These are phyloP conservation scores for Gorsachius goisagi DNA, from an alignment of 2,113 vertebrate genomes.

Conservation along the genomic window DNA sequence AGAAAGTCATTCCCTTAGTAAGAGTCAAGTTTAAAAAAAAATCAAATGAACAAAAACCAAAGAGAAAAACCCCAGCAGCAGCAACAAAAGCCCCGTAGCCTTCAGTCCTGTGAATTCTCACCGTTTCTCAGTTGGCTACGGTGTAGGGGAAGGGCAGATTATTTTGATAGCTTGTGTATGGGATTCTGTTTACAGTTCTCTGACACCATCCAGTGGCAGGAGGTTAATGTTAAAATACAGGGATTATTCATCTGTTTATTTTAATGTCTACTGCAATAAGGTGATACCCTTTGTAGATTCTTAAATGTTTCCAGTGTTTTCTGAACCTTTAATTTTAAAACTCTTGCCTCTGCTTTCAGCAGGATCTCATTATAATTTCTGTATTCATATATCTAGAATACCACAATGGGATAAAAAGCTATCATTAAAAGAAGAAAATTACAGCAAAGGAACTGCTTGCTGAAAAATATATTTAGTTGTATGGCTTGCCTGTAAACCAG, in stretches of 20 bases:
- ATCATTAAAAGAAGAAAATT: neutral
- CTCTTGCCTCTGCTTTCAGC: neutral
- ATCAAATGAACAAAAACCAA: neutral
- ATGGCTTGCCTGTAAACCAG: neutral
- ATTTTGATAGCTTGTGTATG: neutral
- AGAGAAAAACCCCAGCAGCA: neutral
- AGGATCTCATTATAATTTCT: neutral
- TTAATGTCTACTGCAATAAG: neutral
- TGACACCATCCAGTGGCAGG: constrained; percentile 95
- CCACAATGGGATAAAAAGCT: neutral
- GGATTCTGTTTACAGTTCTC: constrained; percentile 83
- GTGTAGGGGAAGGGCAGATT: neutral
- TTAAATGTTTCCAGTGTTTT: neutral
- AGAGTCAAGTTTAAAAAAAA: neutral
- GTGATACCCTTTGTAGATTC: neutral
- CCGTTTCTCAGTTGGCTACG: neutral
- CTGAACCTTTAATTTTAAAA: neutral
- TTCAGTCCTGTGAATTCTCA: neutral
- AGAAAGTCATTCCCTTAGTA: neutral
- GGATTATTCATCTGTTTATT: constrained; percentile 12
- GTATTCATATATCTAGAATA: neutral
- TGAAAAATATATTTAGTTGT: neutral
- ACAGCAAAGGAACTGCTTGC: neutral
- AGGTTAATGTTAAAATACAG: constrained; percentile 68
- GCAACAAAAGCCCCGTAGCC: neutral